phyloP scores from a whole-genome alignment of 2,113 vertebrate genomes.

The Gymnocephalus cernua region DNA sequence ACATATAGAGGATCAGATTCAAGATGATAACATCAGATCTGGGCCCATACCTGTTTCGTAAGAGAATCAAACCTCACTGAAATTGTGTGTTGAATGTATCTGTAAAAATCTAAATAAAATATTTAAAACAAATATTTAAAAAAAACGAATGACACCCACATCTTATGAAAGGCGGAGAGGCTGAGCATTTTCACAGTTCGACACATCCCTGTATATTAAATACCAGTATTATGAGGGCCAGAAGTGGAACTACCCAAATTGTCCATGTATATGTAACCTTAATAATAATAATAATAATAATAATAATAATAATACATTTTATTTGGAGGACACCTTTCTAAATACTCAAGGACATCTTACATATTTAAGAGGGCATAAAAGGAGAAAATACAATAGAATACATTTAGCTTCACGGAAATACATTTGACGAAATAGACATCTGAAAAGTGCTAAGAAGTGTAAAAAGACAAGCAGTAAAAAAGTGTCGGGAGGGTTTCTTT shows the following conservation, averaged over 20 bases:
- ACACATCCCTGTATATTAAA: not conserved
- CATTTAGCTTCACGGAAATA: too few relatives aligned
- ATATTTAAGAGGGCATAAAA: too few relatives aligned
- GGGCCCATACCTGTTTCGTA: too few relatives aligned
- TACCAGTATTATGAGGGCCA: not conserved
- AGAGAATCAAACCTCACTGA: not conserved
- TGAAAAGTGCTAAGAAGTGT: too few relatives aligned
- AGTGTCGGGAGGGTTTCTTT: too few relatives aligned
- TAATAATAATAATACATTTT: too few relatives aligned
- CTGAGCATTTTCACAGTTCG: not conserved
- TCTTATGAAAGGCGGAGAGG: not conserved
- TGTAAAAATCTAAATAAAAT: not conserved
- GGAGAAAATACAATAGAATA: too few relatives aligned
- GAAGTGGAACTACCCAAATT: not conserved
- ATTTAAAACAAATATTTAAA: not conserved
- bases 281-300: too few relatives aligned
- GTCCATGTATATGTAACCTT: not conserved
- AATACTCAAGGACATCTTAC: too few relatives aligned
- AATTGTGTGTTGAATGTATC: not conserved
- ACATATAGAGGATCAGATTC: not conserved
- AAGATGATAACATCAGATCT: not conserved
- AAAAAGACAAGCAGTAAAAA: too few relatives aligned
- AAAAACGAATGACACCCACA: not conserved
- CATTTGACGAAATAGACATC: too few relatives aligned
- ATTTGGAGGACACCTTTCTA: too few relatives aligned